Evolutionary conservation across 1,140 invertebrate genomes (phyloP).

Genomic region (Ridgeia piscesae): DNA sequence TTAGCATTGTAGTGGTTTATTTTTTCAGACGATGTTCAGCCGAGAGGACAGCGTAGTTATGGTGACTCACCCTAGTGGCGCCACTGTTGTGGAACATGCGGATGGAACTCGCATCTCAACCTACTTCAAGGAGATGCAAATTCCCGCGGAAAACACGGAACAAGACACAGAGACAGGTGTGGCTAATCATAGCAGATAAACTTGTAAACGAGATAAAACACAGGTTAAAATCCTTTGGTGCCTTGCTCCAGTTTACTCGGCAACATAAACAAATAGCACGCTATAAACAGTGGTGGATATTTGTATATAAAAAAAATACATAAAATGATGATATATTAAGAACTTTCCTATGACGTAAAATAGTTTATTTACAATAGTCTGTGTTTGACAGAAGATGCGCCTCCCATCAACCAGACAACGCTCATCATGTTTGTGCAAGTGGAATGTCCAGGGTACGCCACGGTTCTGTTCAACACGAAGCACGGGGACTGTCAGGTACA

Average conservation of each 20-base stretch:
- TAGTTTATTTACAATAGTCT: no score
- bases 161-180: neutral
- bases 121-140: conserved; percentile 25
- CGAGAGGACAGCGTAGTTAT: conserved; percentile 56
- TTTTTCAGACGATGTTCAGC: conserved; percentile 49
- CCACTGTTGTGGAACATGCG: conserved; percentile 54
- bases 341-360: no score
- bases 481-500: conserved; percentile 52
- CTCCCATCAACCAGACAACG: neutral
- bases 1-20: conserved; percentile 26
- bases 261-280: no score
- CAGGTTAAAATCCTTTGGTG: no score
- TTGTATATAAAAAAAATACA: no score
- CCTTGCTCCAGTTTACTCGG: no score
- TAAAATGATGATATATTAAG: no score
- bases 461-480: conserved; percentile 53
- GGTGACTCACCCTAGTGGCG: conserved; percentile 52
- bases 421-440: conserved; percentile 31
- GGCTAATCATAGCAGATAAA: neutral
- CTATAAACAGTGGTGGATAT: no score
- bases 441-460: conserved; percentile 56
- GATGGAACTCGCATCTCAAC: conserved; percentile 57
- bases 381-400: conserved; percentile 6
- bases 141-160: neutral
- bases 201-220: neutral